phyloP scores from a whole-genome alignment of 2,113 vertebrate genomes.

The Apeltes quadracus region DNA sequence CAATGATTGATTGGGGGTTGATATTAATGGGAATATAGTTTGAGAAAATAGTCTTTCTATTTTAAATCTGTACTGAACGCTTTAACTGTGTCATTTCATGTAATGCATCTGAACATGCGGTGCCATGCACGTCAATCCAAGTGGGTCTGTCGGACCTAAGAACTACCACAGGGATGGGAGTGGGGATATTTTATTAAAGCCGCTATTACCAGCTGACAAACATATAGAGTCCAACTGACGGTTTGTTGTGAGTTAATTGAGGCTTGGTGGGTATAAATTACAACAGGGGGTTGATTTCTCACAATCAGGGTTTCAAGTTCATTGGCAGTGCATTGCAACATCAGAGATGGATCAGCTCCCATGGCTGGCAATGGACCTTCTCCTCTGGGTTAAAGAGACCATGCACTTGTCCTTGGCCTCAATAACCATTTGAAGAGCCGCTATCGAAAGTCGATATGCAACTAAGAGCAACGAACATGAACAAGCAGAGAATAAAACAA shows the following conservation, averaged over 20 bases:
- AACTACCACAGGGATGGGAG: not conserved
- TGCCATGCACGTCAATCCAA: slow-evolving; percentile 35
- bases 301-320: slow-evolving; percentile 46
- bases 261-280: slow-evolving; percentile 64
- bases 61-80: slow-evolving; percentile 29
- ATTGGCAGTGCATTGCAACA: slow-evolving; percentile 59
- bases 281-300: slow-evolving; percentile 57
- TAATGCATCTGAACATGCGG: slow-evolving; percentile 23
- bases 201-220: slow-evolving; percentile 55
- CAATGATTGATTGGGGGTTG: slow-evolving; percentile 39
- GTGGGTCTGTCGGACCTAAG: not conserved
- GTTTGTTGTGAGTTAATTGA: slow-evolving; percentile 69
- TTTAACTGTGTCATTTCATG: slow-evolving; percentile 24
- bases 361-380: slow-evolving; percentile 50
- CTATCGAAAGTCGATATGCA: slow-evolving; percentile 30
- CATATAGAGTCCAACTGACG: slow-evolving; percentile 45
- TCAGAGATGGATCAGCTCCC: slow-evolving; percentile 42
- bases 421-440: slow-evolving; percentile 34
- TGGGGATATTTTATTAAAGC: slow-evolving; percentile 40
- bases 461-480: slow-evolving; percentile 19
- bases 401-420: slow-evolving; percentile 40
- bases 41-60: slow-evolving; percentile 41
- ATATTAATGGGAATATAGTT: slow-evolving; percentile 45
- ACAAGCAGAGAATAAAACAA: slow-evolving; percentile 16
- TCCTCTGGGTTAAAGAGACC: slow-evolving; percentile 47